phyloP scores from a whole-genome alignment of 2,113 vertebrate genomes.

The Paraplagusia blochii region DNA sequence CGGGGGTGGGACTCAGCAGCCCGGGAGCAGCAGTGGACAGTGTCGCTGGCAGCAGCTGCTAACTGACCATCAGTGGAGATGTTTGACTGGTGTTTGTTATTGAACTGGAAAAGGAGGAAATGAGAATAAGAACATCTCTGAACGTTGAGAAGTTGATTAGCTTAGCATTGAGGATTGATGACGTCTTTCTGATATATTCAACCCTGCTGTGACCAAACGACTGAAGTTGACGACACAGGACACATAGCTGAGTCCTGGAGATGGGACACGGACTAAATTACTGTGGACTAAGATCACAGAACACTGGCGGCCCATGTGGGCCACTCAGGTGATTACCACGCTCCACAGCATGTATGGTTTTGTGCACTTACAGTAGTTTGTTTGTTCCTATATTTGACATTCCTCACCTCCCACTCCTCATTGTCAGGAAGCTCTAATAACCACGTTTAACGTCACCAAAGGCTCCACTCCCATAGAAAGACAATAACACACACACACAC shows the following conservation, averaged over 20 bases:
- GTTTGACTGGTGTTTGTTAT: conserved; percentile 2
- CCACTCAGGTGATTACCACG: conserved; percentile 23
- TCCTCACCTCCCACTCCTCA: no score
- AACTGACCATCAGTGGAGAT: not conserved
- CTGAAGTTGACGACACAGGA: no score
- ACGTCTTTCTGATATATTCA: no score
- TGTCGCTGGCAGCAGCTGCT: not conserved
- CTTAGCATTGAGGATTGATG: conserved; percentile 39
- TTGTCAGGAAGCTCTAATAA: not conserved
- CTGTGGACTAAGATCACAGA: conserved; percentile 22
- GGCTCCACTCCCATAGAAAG: not conserved
- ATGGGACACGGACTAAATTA: conserved; percentile 43
- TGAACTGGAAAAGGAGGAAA: not conserved
- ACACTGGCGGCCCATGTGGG: not conserved
- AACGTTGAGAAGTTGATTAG: conserved; percentile 40
- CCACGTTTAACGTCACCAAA: not conserved
- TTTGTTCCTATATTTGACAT: not conserved
- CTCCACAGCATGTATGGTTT: not conserved
- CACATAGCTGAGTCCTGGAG: conserved; percentile 48
- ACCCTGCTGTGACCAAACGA: no score
- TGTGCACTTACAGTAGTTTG: not conserved
- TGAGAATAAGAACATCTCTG: not conserved
- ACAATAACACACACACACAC: not conserved
- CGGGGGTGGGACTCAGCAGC: no score
- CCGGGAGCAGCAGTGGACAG: not conserved